phyloP scores from a whole-genome alignment of 2,113 vertebrate genomes.

The Thomomys bottae region DNA sequence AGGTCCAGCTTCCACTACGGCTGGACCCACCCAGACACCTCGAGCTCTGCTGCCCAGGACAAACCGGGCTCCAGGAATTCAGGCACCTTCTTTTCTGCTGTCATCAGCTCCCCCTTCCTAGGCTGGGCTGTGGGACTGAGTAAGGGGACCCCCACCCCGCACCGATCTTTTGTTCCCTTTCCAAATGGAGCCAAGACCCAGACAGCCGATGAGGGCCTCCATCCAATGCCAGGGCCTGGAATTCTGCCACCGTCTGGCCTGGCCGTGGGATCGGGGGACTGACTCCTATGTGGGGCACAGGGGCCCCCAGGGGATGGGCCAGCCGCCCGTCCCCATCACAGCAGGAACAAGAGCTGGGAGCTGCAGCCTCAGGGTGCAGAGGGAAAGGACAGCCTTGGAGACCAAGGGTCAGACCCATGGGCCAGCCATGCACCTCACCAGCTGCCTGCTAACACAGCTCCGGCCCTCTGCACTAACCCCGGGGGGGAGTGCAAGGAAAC shows the following conservation, averaged over 20 bases:
- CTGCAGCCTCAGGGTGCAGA: not conserved
- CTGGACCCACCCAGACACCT: too few species aligned
- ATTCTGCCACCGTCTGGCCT: not conserved
- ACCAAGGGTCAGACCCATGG: not conserved
- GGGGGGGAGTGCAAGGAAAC: too few species aligned
- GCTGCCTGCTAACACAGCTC: not conserved
- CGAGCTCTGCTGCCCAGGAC: too few species aligned
- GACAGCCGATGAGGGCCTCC: not conserved
- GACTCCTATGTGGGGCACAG: not conserved
- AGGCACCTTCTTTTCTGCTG: too few species aligned
- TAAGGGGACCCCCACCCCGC: not conserved
- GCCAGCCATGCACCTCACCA: not conserved
- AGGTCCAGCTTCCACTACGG: too few species aligned
- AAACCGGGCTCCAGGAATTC: too few species aligned
- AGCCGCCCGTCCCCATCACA: accelerated
- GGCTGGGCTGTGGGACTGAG: not conserved
- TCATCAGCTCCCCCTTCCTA: too few species aligned
- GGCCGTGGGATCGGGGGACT: not conserved
- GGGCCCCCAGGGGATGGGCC: not conserved
- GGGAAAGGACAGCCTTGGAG: too few species aligned
- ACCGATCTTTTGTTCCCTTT: not conserved
- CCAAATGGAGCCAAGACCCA: not conserved
- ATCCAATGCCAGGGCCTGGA: not conserved
- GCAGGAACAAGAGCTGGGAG: not conserved
- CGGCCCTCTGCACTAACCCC: too few species aligned